phyloP scores from a whole-genome alignment of 2,113 vertebrate species.

The Pedetes capensis region DNA sequence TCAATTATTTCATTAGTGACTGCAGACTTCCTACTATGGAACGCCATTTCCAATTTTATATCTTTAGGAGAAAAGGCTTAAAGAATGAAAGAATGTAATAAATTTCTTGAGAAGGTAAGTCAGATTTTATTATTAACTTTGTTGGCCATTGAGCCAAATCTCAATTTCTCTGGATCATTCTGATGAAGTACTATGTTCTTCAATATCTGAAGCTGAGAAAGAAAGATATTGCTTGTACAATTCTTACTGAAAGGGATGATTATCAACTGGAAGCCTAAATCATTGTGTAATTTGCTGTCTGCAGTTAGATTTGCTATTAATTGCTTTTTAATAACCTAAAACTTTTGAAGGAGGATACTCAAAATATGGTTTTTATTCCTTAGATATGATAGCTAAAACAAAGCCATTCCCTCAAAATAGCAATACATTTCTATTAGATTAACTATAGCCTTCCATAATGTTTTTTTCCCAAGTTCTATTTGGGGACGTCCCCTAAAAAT shows the following conservation, averaged over 20 bases:
- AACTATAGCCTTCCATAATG: neutral
- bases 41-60: neutral
- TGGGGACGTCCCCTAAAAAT: neutral
- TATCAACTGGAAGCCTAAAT: neutral
- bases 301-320: neutral
- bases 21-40: constrained; percentile 49
- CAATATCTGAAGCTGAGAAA: constrained; percentile 15
- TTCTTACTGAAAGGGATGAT: constrained; percentile 9
- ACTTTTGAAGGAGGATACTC: constrained; percentile 12
- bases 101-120: constrained; percentile 49
- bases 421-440: neutral
- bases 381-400: neutral
- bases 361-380: constrained; percentile 19
- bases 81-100: constrained; percentile 69
- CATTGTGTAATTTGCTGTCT: neutral
- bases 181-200: neutral
- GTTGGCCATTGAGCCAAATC: constrained; percentile 65
- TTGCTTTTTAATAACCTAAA: constrained; percentile 1
- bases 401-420: neutral
- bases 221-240: constrained; percentile 35
- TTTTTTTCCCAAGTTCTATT: neutral
- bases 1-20: constrained; percentile 52
- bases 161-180: constrained; percentile 50
- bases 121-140: constrained; percentile 66
- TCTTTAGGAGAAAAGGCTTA: constrained; percentile 57